Percentiles rank a stretch among this genome's conserved stretches.
These are phyloP conservation scores for Agraylea sexmaculata DNA, from an alignment of 1,140 invertebrate genomes.

Conservation along the genomic window DNA sequence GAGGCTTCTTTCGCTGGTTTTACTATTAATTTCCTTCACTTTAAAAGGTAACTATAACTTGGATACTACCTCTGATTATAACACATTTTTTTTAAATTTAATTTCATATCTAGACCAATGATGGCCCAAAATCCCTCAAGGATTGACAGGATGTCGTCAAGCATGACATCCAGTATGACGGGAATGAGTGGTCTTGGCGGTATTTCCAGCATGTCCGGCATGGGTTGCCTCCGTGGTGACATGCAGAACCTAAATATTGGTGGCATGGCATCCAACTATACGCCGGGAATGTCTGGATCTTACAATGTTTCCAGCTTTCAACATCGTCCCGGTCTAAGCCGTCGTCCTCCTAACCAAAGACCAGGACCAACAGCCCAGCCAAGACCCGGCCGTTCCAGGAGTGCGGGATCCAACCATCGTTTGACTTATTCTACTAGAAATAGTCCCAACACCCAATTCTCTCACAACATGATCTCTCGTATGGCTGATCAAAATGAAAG, in stretches of 20 bases:
- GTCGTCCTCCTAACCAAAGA: slow-evolving; percentile 34
- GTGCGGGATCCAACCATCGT: slow-evolving; percentile 31
- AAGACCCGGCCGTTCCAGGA: slow-evolving; percentile 35
- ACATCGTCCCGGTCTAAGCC: slow-evolving; percentile 36
- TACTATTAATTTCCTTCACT: too few relatives aligned
- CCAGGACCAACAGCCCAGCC: slow-evolving; percentile 37
- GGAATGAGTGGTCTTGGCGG: slow-evolving; percentile 37
- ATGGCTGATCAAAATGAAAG: slow-evolving; percentile 40
- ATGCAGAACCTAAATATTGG: slow-evolving; percentile 35
- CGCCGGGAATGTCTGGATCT: slow-evolving; percentile 35
- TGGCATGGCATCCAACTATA: slow-evolving; percentile 38
- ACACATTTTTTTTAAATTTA: background rate
- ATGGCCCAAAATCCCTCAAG: slow-evolving; percentile 27
- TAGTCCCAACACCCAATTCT: slow-evolving; percentile 36
- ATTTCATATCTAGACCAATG: slow-evolving; percentile 10
- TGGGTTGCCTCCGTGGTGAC: slow-evolving; percentile 33
- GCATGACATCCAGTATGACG: slow-evolving; percentile 39
- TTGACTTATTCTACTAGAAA: slow-evolving; percentile 36
- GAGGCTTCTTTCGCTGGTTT: too few relatives aligned
- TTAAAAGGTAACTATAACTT: too few relatives aligned
- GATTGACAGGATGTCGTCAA: slow-evolving; percentile 40
- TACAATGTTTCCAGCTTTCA: slow-evolving; percentile 40
- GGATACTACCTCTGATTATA: too few relatives aligned
- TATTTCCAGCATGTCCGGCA: slow-evolving; percentile 32
- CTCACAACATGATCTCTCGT: slow-evolving; percentile 37